These are phyloP conservation scores for Pluvialis apricaria DNA, from an alignment of 2,113 vertebrate genomes.

Conservation along the genomic window DNA sequence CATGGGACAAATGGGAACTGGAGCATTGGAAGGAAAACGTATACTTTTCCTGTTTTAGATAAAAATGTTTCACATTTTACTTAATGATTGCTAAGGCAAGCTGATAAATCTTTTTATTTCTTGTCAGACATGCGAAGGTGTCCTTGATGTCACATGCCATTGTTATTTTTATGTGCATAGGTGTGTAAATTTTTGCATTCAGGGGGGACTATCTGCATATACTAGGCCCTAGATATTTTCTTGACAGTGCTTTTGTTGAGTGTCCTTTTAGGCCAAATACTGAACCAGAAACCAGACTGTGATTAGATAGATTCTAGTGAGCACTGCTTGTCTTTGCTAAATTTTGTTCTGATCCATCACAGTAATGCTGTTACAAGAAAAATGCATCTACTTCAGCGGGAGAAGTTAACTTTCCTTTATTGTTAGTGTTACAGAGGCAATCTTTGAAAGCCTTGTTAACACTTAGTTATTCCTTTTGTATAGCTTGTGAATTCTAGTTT, in stretches of 20 bases:
- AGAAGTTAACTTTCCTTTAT: neutral
- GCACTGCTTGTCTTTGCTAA: neutral
- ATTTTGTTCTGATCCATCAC: neutral
- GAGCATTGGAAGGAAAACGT: neutral
- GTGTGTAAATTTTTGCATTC: neutral
- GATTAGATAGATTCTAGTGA: neutral
- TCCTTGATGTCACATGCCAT: neutral
- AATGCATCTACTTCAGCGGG: neutral
- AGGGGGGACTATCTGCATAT: neutral
- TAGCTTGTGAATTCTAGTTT: neutral
- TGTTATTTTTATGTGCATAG: neutral
- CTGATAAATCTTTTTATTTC: neutral
- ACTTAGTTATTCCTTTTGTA: neutral
- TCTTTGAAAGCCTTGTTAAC: neutral
- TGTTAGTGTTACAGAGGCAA: neutral
- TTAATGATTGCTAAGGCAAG: neutral
- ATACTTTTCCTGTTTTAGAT: neutral
- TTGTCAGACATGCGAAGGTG: neutral
- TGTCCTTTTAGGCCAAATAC: neutral
- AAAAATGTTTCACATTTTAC: neutral
- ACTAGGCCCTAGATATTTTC: neutral
- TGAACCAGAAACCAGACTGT: neutral
- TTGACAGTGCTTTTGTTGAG: neutral
- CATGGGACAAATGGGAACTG: neutral
- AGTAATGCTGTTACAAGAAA: neutral